phyloP scores from a whole-genome alignment of 2,888 invertebrate species.

The Petrolisthes manimaculis region DNA sequence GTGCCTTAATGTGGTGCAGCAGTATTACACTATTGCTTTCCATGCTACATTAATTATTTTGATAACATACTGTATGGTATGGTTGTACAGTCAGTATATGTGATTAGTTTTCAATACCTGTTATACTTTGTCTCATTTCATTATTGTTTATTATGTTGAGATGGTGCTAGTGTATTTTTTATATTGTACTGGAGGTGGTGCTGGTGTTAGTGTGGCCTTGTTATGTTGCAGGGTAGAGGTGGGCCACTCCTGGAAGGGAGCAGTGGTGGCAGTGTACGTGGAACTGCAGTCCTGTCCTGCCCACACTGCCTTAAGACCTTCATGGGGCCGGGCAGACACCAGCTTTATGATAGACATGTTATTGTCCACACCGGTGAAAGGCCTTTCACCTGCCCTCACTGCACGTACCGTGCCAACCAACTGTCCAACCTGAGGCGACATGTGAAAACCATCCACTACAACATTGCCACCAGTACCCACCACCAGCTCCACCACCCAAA shows the following conservation, averaged over 20 bases:
- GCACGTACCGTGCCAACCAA: conserved; percentile 62
- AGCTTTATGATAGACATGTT: conserved; percentile 59
- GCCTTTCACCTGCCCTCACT: conserved; percentile 57
- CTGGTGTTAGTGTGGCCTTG: conserved; percentile 56
- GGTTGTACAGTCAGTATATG: too few species aligned
- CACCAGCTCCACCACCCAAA: conserved; percentile 10
- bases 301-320: conserved; percentile 62
- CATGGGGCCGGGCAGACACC: conserved; percentile 58
- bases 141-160: not conserved
- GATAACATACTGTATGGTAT: too few species aligned
- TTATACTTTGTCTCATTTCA: too few species aligned
- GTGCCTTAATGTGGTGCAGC: too few species aligned
- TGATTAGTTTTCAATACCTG: too few species aligned
- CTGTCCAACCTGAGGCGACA: conserved; percentile 58
- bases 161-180: conserved; percentile 2
- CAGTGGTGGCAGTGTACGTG: conserved; percentile 31
- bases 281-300: conserved; percentile 46
- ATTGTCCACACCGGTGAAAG: conserved; percentile 63
- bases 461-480: not conserved
- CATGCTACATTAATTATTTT: too few species aligned
- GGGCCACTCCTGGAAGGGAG: conserved; percentile 40
- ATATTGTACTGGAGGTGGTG: conserved; percentile 25
- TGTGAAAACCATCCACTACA: conserved; percentile 54
- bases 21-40: too few species aligned
- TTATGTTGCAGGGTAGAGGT: conserved; percentile 52